These are phyloP conservation scores for Pemphredon lugubris DNA, from an alignment of 2,888 invertebrate genomes.

Conservation along the genomic window DNA sequence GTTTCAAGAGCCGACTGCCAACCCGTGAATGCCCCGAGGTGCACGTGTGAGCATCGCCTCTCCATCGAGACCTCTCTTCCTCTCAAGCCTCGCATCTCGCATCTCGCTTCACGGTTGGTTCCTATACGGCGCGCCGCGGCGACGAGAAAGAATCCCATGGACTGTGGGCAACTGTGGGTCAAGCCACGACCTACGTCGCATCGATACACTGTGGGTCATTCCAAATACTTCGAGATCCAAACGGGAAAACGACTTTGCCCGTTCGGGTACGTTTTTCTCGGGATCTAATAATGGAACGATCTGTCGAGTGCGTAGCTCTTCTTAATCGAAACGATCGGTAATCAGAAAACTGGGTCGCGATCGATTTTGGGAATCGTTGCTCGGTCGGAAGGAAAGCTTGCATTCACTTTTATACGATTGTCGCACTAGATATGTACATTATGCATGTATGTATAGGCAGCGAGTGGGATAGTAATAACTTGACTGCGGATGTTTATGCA, in stretches of 20 bases:
- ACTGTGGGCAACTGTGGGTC: constrained; percentile 73
- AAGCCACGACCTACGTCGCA: constrained; percentile 74
- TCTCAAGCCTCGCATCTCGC: constrained; percentile 5
- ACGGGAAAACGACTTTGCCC: constrained; percentile 18
- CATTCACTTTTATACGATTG: no score
- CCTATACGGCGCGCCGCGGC: no score
- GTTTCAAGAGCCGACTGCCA: constrained; percentile 74
- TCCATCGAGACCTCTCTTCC: constrained; percentile 34
- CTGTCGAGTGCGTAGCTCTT: no score
- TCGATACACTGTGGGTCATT: constrained; percentile 56
- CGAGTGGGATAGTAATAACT: no score
- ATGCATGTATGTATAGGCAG: no score
- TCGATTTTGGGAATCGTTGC: no score
- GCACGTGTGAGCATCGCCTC: constrained; percentile 71
- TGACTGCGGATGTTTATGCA: no score
- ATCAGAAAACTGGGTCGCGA: no score
- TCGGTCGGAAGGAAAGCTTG: no score
- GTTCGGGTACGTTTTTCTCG: constrained; percentile 46
- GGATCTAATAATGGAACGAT: constrained; percentile 12
- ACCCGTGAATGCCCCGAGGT: constrained; percentile 68
- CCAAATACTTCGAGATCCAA: constrained; percentile 28
- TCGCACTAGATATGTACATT: no score
- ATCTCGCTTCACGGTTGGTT: neutral
- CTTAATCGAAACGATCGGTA: no score
- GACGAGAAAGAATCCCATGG: constrained; percentile 13